Evolutionary conservation across 2,888 invertebrate species (phyloP).

Genomic region (Lumbricus terrestris): DNA sequence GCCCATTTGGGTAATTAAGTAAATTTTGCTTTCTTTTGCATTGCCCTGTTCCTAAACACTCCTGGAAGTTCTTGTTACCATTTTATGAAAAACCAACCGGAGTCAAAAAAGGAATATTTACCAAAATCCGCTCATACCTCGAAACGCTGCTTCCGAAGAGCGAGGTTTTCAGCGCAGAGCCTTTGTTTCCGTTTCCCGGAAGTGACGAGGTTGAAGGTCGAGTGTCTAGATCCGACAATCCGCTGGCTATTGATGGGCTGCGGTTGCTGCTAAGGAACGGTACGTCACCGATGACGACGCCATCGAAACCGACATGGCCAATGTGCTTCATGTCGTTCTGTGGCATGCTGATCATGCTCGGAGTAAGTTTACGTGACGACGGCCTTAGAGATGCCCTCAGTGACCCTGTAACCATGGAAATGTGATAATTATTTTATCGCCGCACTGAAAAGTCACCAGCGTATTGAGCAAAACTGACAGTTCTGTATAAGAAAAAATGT

Average conservation of each 20-base stretch:
- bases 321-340: slow-evolving; percentile 96
- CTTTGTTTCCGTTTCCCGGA: background rate
- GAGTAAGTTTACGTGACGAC: slow-evolving; percentile 26
- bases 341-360: slow-evolving; percentile 88
- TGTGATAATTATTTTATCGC: background rate
- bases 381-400: slow-evolving; percentile 9
- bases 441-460: no score
- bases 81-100: background rate
- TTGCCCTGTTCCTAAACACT: background rate
- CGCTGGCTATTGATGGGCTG: background rate
- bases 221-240: background rate
- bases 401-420: slow-evolving; percentile 9
- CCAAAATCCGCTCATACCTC: background rate
- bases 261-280: slow-evolving; percentile 65
- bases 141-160: background rate
- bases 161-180: background rate
- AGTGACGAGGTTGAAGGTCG: background rate
- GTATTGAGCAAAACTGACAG: background rate
- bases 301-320: slow-evolving; percentile 91
- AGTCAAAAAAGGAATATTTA: background rate
- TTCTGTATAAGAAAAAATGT: background rate
- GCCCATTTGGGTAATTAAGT: background rate
- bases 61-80: background rate
- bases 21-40: background rate
- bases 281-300: slow-evolving; percentile 93